Base-by-base conservation (phyloP, 2,888 invertebrate species). In the Scaptomyza polygonia region DNA sequence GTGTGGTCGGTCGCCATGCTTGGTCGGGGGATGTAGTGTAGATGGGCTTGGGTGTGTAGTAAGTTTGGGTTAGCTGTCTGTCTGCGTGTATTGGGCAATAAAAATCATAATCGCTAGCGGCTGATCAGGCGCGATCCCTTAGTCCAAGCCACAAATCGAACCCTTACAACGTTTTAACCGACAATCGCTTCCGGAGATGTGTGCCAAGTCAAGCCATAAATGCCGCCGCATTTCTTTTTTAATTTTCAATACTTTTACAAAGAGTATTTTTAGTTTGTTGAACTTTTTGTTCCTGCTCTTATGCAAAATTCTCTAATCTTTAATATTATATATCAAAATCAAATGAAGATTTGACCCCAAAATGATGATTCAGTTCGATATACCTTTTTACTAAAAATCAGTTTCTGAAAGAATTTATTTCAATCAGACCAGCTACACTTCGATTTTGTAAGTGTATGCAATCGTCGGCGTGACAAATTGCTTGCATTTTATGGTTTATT, bases 161-260 rank as follows among this genome's bases (percentile, higher is more conserved):
- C 66, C 66, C 73, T 32, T 40, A 25, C 47, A 16, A 21, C 40
- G 21, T 30, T 48, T 34, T 36, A 45, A 21, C 32, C 57, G 62
- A 36, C 62, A 59, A 67, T 82, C 79, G 90, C 89, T 90, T 90
- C 89, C 90, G 89, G 88, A 89, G 90, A 84, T 89, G 71, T 63
- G 67, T 64, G 70, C 64, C 84, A 74, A 83, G 72, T 63, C 72
- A 80, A 62, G 77, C 72, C 73, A 55, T 48, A 63, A 69, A 58
- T 66, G 55, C 56, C 42, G 48, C 51, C 39, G 32, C 9, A 16
- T 30, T 47, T 16, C 7, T 3, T 14, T 16, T 8, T 12, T 12
- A 32, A n/a, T n/a, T 3, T 9, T 47, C 16, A 5, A 9, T 6
- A 32, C 30, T 32, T 18, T 16, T 1, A 2, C 9, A 6, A 16